Conservation (phyloP, 2,888 invertebrate genomes). For the Sepiola atlantica region DNA sequence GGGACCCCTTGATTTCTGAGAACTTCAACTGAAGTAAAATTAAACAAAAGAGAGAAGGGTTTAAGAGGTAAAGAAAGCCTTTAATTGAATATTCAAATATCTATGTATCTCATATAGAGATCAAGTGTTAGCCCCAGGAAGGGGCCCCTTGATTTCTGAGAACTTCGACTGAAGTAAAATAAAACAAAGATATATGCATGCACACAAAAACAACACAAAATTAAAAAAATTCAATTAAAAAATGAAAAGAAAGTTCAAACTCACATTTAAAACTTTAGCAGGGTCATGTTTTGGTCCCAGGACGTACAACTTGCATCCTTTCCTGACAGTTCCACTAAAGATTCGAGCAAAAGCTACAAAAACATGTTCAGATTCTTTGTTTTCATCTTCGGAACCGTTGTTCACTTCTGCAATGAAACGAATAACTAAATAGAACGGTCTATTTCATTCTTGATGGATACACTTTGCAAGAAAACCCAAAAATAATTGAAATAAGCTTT, state of each 20-base stretch:
- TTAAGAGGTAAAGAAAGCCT: too few species aligned
- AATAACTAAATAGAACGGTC: not conserved
- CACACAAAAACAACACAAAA: not conserved
- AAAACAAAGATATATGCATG: not conserved
- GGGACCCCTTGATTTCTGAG: too few species aligned
- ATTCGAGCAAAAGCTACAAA: slow-evolving; percentile 94
- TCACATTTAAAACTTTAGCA: slow-evolving; percentile 76
- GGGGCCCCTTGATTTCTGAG: too few species aligned
- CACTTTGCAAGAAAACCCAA: not conserved
- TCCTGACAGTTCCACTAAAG: slow-evolving; percentile 88
- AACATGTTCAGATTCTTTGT: slow-evolving; percentile 75
- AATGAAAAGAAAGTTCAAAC: not conserved
- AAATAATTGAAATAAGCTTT: not conserved
- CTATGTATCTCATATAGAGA: too few species aligned
- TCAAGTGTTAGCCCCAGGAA: too few species aligned
- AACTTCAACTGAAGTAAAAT: too few species aligned
- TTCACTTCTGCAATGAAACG: not conserved
- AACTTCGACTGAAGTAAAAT: too few species aligned
- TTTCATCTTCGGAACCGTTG: not conserved
- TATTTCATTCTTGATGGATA: not conserved
- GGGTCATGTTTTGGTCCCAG: slow-evolving; percentile 93
- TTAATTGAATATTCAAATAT: too few species aligned
- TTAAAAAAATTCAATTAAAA: slow-evolving; percentile 54
- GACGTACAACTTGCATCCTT: slow-evolving; percentile 86
- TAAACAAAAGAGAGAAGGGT: too few species aligned